Percentiles rank a stretch among this genome's conserved stretches.
Conservation (phyloP, 2,797 vertebrate genomes). For the Petrocephalus schoutedeni region DNA sequence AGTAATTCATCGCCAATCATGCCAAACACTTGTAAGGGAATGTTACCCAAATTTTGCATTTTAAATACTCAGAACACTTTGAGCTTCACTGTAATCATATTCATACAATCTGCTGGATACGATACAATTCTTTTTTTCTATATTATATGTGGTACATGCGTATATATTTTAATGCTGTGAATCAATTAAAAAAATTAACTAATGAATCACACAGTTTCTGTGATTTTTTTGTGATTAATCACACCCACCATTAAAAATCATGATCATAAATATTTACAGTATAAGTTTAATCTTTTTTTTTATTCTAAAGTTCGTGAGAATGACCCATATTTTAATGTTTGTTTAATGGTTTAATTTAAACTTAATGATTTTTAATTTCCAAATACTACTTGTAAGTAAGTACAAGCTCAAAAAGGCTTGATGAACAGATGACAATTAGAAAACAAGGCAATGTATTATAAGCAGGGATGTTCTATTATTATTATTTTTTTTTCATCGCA, state of each 20-base stretch:
- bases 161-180: background rate
- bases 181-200: background rate
- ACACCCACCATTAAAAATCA: background rate
- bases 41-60: background rate
- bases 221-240: background rate
- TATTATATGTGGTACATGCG: background rate
- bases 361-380: too few relatives aligned
- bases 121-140: background rate
- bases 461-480: too few relatives aligned
- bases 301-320: too few relatives aligned
- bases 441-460: too few relatives aligned
- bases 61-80: background rate
- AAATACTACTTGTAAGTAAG: too few relatives aligned
- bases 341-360: too few relatives aligned
- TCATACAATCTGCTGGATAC: background rate
- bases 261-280: background rate
- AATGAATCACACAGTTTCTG: background rate
- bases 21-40: background rate
- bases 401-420: too few relatives aligned
- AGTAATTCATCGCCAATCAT: background rate
- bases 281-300: background rate
- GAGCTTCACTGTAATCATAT: background rate
- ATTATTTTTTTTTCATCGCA: too few relatives aligned
- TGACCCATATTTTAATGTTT: too few relatives aligned
- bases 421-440: too few relatives aligned